These are phyloP conservation scores for Cataglyphis albicans DNA, from an alignment of 2,888 invertebrate species.

Conservation along the genomic window DNA sequence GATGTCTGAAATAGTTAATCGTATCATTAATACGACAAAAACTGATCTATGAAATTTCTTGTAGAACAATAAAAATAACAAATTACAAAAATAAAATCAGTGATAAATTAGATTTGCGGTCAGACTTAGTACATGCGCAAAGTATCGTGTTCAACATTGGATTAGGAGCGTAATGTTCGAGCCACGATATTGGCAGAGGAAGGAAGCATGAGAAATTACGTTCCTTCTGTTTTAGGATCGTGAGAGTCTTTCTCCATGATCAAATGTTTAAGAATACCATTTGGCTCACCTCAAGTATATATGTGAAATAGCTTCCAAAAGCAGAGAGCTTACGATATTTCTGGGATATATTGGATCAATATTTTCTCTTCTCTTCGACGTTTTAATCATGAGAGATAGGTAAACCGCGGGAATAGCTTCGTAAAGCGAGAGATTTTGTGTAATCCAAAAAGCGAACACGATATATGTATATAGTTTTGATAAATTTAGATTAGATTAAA, in stretches of 20 bases:
- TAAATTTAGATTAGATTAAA: constrained; percentile 17
- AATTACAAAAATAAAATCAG: constrained; percentile 1
- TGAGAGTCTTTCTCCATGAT: constrained; percentile 16
- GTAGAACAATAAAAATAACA: not conserved
- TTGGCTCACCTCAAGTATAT: constrained; percentile 8
- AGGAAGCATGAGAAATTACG: constrained; percentile 25
- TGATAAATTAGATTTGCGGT: not conserved
- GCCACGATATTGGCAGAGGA: constrained; percentile 14
- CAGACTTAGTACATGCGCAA: not conserved
- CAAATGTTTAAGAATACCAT: constrained; percentile 44
- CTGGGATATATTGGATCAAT: constrained; percentile 32
- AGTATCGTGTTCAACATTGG: constrained; percentile 11
- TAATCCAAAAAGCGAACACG: not conserved
- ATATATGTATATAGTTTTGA: too few species aligned
- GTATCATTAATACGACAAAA: not conserved
- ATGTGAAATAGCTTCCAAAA: not conserved
- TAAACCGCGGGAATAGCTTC: not conserved
- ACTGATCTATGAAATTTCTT: not conserved
- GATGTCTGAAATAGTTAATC: not conserved
- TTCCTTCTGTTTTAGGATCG: constrained; percentile 27
- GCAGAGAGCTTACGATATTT: constrained; percentile 30
- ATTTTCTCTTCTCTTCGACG: constrained; percentile 2
- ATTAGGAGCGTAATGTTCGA: not conserved
- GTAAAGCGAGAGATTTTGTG: not conserved
- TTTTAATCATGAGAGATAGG: constrained; percentile 7